phyloP scores from a whole-genome alignment of 2,888 invertebrate species.

The Gandaritis pyraliata region DNA sequence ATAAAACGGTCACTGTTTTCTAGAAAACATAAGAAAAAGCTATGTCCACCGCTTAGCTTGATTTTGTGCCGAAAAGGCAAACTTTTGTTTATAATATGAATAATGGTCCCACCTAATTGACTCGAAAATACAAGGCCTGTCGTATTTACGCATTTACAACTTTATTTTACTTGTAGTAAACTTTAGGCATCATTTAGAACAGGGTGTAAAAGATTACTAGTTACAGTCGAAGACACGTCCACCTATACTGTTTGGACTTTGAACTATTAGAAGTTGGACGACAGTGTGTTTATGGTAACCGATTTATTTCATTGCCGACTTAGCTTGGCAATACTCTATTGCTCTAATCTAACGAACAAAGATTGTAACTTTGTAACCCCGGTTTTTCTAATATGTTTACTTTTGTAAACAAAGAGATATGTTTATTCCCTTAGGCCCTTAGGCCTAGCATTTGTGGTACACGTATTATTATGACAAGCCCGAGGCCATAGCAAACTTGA shows the following conservation, averaged over 20 bases:
- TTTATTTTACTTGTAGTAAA: too few relatives aligned
- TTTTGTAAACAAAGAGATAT: conserved; percentile 3
- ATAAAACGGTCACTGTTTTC: not conserved
- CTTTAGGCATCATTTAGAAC: too few relatives aligned
- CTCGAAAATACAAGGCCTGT: conserved; percentile 5
- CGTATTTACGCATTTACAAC: not conserved
- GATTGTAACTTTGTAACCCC: not conserved
- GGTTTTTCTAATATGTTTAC: not conserved
- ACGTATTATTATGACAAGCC: conserved; percentile 3
- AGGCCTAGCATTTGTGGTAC: not conserved
- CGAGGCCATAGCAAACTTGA: not conserved
- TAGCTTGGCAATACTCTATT: not conserved
- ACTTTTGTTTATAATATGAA: conserved; percentile 23
- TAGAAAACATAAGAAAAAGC: not conserved
- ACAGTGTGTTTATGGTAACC: too few relatives aligned
- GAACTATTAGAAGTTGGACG: too few relatives aligned
- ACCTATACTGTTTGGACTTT: too few relatives aligned
- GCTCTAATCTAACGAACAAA: not conserved
- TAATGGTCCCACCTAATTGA: conserved; percentile 17
- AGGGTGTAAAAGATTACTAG: too few relatives aligned
- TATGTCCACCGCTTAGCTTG: not conserved
- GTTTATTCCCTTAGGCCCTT: conserved; percentile 7
- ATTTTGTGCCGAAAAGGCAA: conserved; percentile 11
- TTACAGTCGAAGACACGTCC: too few relatives aligned
- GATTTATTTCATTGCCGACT: too few relatives aligned